Base-by-base conservation (phyloP, 2,113 vertebrate genomes). In the Petrocephalus zakoni region DNA sequence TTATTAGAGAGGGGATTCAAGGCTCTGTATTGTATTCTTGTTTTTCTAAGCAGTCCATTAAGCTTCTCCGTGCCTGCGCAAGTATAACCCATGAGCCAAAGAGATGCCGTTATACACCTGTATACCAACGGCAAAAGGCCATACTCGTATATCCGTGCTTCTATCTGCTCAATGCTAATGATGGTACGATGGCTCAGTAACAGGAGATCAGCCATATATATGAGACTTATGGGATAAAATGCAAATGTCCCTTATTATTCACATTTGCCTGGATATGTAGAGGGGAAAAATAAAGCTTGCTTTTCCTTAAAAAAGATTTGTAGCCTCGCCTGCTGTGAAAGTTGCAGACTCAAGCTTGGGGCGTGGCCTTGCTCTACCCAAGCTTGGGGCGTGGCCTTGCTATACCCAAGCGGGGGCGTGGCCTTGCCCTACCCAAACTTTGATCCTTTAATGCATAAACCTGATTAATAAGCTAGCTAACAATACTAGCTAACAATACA, bases 11-110 rank as follows among this genome's bases (percentile, higher is more conserved):
- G 72, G 72, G 72, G 37, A 78, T 42, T 55, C 17, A 17, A 19
- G 72, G 34, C 17, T 78, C 13, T 19, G 13, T 21, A 42, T 42
- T 55, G 53, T 55, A 15, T 49, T 68, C 25, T 42, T 78, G 72
- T 78, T 78, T 78, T 78, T 42, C 72, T 37, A 78, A 75, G 72
- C 34, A 78, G 72, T 78, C 72, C 72, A 42, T 78, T 78, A 78
- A 78, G 72, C 72, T 42, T 2, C 72, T 78, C 72, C 17, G 0
- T 42, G 34, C 72, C 34, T 19, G 34, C 72, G 15, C 15, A 37
- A 19, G 15, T 78, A 13, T 78, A 78, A 78, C 72, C 34, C 11
- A 19, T 78, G 34, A 42, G 17, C 5, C 34, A 78, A 78, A 78
- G 34, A 17, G 15, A 10, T 78, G 34, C 17, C 72, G 37, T 37